Conservation (phyloP, 2,113 vertebrate species). For the Procavia capensis region DNA sequence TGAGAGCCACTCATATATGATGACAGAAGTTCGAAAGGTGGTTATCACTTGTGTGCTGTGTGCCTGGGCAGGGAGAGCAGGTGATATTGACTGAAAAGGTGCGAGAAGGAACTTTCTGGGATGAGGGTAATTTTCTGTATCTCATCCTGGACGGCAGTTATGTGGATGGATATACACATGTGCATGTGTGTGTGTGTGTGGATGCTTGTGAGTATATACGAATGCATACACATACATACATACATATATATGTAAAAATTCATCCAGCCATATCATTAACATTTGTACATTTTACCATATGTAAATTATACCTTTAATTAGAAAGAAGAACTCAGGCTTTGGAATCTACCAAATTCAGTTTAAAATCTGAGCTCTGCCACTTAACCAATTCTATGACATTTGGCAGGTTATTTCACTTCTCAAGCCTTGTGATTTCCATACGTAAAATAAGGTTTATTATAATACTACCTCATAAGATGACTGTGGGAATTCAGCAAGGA, state of each 20-base stretch:
- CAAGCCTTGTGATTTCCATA: constrained; percentile 24
- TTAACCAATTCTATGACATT: constrained; percentile 27
- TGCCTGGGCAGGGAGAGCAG: fast-evolving
- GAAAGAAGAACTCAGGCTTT: constrained; percentile 28
- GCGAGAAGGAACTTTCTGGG: background rate
- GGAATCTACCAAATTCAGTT: constrained; percentile 28
- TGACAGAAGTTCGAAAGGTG: background rate
- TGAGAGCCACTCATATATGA: background rate
- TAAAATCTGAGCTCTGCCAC: background rate
- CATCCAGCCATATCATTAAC: background rate
- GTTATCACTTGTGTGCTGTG: background rate
- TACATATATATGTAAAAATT: background rate
- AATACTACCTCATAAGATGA: background rate
- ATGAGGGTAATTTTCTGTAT: background rate
- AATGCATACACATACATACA: no score
- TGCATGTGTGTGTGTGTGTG: no score
- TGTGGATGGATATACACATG: background rate
- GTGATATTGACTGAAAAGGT: background rate
- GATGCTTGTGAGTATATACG: no score
- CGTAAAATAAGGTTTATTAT: background rate
- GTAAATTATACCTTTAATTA: constrained; percentile 3
- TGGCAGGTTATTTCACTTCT: background rate
- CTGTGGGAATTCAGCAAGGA: background rate
- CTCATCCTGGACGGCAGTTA: background rate
- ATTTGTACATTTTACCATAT: background rate